Percentiles rank a stretch among this genome's conserved stretches.
Evolutionary conservation across 2,888 invertebrate genomes (phyloP).

Genomic region (Dryadula phaetusa): DNA sequence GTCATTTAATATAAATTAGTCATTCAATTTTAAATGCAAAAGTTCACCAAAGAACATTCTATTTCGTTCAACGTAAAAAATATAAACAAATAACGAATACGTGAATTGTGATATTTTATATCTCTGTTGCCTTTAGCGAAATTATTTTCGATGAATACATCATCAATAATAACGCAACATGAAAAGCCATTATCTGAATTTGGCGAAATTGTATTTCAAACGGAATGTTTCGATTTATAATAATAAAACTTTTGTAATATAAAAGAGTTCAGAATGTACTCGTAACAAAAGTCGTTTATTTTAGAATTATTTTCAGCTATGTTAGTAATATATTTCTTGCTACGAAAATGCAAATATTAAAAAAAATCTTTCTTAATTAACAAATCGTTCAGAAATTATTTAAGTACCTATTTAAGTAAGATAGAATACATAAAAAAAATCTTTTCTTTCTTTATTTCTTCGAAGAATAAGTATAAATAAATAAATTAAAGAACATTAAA

Average conservation of each 20-base stretch:
- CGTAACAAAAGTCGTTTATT: background rate
- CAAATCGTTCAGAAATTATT: background rate
- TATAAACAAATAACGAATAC: background rate
- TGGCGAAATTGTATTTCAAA: background rate
- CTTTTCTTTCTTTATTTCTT: too few species aligned
- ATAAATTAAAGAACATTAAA: too few species aligned
- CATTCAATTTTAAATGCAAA: background rate
- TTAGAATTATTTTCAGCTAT: background rate
- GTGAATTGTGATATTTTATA: background rate
- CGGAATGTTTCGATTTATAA: conserved; percentile 3
- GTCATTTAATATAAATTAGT: too few species aligned
- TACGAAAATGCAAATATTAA: background rate
- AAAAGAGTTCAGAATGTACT: background rate
- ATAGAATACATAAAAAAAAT: too few species aligned
- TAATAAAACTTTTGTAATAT: background rate
- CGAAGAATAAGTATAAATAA: too few species aligned
- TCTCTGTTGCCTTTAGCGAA: conserved; percentile 5
- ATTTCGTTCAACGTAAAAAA: background rate
- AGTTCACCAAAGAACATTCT: background rate
- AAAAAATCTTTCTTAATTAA: background rate
- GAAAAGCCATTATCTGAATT: conserved; percentile 10
- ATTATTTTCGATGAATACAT: conserved; percentile 13
- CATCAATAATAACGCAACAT: conserved; percentile 14
- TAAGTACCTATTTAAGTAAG: too few species aligned
- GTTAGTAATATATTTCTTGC: background rate